Conservation (phyloP, 2,797 vertebrate genomes). For the Peromyscus aztecus region DNA sequence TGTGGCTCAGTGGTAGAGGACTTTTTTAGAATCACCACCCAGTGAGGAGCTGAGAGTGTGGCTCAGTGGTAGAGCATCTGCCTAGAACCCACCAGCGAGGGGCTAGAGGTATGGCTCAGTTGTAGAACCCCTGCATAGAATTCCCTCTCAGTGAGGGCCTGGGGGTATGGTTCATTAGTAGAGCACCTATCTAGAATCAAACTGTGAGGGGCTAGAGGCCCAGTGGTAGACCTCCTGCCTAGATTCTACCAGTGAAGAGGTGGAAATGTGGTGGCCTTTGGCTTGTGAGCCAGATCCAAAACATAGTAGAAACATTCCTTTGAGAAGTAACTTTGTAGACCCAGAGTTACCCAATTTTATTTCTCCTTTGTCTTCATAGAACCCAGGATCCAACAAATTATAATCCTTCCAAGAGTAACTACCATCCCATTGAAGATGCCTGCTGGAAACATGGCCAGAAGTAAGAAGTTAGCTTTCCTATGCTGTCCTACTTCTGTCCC, state of each 20-base stretch:
- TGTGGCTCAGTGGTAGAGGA: background rate
- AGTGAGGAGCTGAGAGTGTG: no score
- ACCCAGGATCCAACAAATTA: constrained; percentile 86
- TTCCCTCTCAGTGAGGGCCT: background rate
- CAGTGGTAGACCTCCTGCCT: background rate
- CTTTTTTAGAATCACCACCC: background rate
- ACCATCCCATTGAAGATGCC: constrained; percentile 93
- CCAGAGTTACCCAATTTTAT: no score
- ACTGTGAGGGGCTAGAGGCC: background rate
- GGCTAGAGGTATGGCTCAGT: background rate
- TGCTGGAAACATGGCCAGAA: constrained; percentile 93
- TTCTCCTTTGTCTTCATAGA: constrained; percentile 62
- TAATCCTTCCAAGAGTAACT: constrained; percentile 90
- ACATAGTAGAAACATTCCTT: accelerated
- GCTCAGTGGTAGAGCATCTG: background rate
- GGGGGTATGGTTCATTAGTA: background rate
- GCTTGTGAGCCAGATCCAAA: background rate
- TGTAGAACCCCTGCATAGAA: background rate
- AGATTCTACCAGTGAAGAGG: background rate
- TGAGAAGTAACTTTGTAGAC: background rate
- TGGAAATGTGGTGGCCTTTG: background rate
- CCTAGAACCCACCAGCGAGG: background rate
- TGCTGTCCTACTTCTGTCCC: accelerated
- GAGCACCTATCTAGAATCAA: background rate
- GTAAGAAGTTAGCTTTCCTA: constrained; percentile 83